Percentiles rank a stretch among this genome's conserved stretches.
These are phyloP conservation scores for Tribolium freemani DNA, from an alignment of 2,888 invertebrate genomes.

Conservation along the genomic window DNA sequence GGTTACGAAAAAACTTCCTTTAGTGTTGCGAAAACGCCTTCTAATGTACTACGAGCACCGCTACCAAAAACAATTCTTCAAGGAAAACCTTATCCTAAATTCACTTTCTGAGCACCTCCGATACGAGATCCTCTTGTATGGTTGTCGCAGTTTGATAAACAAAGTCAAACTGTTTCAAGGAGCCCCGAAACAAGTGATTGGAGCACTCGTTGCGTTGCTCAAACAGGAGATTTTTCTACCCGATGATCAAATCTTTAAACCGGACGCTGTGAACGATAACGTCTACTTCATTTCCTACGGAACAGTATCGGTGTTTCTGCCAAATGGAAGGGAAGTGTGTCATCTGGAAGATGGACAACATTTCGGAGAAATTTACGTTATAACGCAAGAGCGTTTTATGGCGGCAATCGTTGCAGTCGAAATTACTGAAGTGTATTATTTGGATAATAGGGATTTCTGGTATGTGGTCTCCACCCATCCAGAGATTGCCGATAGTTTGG, in stretches of 20 bases:
- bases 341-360: constrained; percentile 71
- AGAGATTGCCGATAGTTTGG: constrained; percentile 63
- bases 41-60: constrained; percentile 70
- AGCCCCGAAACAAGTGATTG: constrained; percentile 63
- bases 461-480: constrained; percentile 59
- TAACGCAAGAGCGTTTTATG: constrained; percentile 46
- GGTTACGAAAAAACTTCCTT: constrained; percentile 70
- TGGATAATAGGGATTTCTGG: constrained; percentile 54
- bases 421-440: constrained; percentile 60
- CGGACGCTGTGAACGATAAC: constrained; percentile 64
- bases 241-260: constrained; percentile 68
- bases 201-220: constrained; percentile 65
- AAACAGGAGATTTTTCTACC: constrained; percentile 67
- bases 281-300: constrained; percentile 71
- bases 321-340: constrained; percentile 69
- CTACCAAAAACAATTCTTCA: constrained; percentile 71
- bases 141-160: constrained; percentile 68
- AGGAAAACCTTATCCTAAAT: constrained; percentile 65
- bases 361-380: constrained; percentile 65
- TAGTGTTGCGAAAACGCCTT: constrained; percentile 67
- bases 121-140: constrained; percentile 68
- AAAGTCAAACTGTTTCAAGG: constrained; percentile 68
- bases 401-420: constrained; percentile 58
- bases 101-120: constrained; percentile 62
- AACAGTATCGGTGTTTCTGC: constrained; percentile 67